Conservation (phyloP, 2,888 invertebrate genomes). For the Drosophila mercatorum region DNA sequence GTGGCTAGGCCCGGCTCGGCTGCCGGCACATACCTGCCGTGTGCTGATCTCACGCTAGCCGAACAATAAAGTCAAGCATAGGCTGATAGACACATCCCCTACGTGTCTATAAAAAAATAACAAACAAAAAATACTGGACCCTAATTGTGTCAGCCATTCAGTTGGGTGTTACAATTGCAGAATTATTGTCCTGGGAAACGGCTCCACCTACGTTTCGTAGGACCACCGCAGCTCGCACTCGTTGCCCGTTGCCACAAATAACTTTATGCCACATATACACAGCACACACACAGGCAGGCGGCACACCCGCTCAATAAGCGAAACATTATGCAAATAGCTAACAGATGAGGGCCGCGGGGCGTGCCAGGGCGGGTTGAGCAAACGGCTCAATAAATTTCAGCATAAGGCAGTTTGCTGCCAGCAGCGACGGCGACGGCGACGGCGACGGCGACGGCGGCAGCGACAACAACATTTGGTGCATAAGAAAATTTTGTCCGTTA, state of each 20-base stretch:
- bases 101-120: neutral
- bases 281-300: neutral
- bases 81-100: constrained; percentile 57
- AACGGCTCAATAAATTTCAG: constrained; percentile 57
- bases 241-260: constrained; percentile 29
- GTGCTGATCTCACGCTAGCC: constrained; percentile 78
- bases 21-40: constrained; percentile 67
- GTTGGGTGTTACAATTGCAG: constrained; percentile 73
- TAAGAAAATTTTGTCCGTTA: constrained; percentile 76
- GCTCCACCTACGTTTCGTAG: constrained; percentile 73
- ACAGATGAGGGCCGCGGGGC: constrained; percentile 4
- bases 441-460: constrained; percentile 21
- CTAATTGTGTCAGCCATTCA: constrained; percentile 59
- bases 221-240: constrained; percentile 54
- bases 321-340: constrained; percentile 53
- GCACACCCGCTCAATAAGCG: constrained; percentile 50
- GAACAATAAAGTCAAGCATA: constrained; percentile 69
- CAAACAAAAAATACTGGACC: constrained; percentile 55
- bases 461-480: constrained; percentile 53
- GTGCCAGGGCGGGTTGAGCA: constrained; percentile 16
- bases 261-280: constrained; percentile 10
- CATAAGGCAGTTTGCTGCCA: constrained; percentile 45
- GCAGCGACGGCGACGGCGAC: constrained; percentile 17
- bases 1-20: constrained; percentile 24
- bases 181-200: constrained; percentile 78